Conservation (phyloP, 2,113 vertebrate genomes). For the Sarotherodon lohbergeri region DNA sequence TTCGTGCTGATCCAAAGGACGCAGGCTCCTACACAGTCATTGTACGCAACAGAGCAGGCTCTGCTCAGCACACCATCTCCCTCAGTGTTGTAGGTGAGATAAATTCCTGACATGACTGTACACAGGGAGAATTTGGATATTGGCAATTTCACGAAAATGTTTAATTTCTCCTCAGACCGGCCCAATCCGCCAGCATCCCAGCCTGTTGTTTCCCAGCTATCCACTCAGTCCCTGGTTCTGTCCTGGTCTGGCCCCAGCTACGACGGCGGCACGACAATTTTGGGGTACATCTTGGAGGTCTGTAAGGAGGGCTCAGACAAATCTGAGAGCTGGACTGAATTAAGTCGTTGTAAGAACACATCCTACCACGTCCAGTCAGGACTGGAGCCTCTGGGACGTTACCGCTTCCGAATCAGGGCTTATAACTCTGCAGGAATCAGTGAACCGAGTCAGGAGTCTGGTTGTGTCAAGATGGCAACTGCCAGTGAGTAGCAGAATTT, state of each 20-base stretch:
- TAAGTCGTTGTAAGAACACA: slow-evolving; percentile 67
- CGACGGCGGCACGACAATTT: slow-evolving; percentile 73
- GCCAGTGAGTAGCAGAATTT: slow-evolving; percentile 38
- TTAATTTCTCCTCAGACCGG: slow-evolving; percentile 46
- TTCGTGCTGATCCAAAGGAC: slow-evolving; percentile 48
- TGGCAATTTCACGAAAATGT: background rate
- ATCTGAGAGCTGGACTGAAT: slow-evolving; percentile 54
- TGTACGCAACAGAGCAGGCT: slow-evolving; percentile 55
- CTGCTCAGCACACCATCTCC: slow-evolving; percentile 61
- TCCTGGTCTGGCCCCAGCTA: slow-evolving; percentile 77
- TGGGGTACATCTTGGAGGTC: slow-evolving; percentile 71
- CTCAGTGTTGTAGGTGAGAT: slow-evolving; percentile 68
- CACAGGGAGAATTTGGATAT: background rate
- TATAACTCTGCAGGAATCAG: slow-evolving; percentile 69
- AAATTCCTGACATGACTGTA: background rate
- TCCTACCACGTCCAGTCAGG: slow-evolving; percentile 61
- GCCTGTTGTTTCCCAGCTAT: slow-evolving; percentile 66
- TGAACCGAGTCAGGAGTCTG: slow-evolving; percentile 68
- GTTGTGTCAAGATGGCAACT: slow-evolving; percentile 60
- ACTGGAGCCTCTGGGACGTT: slow-evolving; percentile 59
- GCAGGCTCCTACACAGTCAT: slow-evolving; percentile 66
- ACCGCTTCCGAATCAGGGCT: slow-evolving; percentile 73
- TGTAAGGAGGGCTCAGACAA: background rate
- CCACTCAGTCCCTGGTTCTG: slow-evolving; percentile 66
- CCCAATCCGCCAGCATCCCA: slow-evolving; percentile 71